Evolutionary conservation across 2,888 invertebrate species (phyloP), one percentile per base, ranked within the genome.

Genomic region (Apocheima hispidaria): DNA sequence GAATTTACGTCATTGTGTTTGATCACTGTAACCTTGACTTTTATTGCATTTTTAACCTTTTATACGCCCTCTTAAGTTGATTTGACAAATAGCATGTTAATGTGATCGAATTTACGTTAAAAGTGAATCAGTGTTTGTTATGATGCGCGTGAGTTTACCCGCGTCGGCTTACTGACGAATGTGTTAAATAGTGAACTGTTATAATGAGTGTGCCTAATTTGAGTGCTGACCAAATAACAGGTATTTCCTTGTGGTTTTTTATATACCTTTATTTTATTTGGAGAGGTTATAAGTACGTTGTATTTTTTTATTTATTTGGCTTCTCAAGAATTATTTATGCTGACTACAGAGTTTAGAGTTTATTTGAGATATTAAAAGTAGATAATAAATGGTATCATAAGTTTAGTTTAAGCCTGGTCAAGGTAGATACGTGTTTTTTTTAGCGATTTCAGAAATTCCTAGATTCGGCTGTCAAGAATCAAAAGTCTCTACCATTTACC

Each of bases 151-250:
- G 79, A 72, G 83, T 71, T 68, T 77, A 73, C 78, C 69, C 69
- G 76, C 73, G 77, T 71, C 75, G 74, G 73, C 65, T 73, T 55
- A 50, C 30, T 60, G 53, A 10, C 14, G 23, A 38, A n/a, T 28
- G 38, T 49, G 49, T 33, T 64, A 60, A 60, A 53, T 6, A 55
- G 54, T 60, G 41, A 35, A 43, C 60, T 64, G 64, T 38, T 51
- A 81, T 68, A 70, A 89, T 92, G 89, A 92, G 92, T 83, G 92
- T 92, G 68, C 92, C 92, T 49, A 92, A 92, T 87, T 86, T 92
- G 73, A 91, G 85, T 69, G 84, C 81, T 69, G 88, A 86, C 76
- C 88, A 90, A 83, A 87, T 92, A 65, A 88, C 88, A 89, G 92
- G 92, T 92, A 55, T n/a, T 35, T 60, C 12, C 7, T 7, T n/a